Evolutionary conservation across 1,140 invertebrate species (phyloP).

Genomic region (Anastatus disparis): DNA sequence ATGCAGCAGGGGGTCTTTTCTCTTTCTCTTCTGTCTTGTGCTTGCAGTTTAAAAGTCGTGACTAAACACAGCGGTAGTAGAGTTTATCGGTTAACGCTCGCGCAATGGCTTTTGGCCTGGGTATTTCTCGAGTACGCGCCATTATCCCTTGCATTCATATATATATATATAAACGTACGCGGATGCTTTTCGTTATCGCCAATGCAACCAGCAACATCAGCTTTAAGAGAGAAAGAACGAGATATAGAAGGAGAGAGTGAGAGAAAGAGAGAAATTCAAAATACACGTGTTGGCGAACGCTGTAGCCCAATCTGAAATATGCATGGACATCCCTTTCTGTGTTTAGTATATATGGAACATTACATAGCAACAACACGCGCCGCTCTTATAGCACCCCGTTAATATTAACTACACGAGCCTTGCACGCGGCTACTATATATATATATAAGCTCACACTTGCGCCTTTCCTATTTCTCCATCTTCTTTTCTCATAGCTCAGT

Average conservation of each 20-base stretch:
- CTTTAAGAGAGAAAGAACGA: background rate
- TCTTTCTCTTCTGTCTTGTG: too few relatives aligned
- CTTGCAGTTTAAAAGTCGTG: too few relatives aligned
- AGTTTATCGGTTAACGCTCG: conserved; percentile 17
- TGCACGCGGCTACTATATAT: too few relatives aligned
- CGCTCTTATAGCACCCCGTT: conserved; percentile 50
- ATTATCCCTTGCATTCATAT: conserved; percentile 5
- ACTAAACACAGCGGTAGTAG: too few relatives aligned
- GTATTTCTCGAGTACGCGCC: conserved; percentile 14
- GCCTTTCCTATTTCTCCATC: background rate
- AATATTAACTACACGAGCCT: conserved; percentile 55
- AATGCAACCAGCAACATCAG: background rate
- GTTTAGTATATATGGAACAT: conserved; percentile 54
- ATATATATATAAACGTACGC: background rate
- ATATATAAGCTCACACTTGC: background rate
- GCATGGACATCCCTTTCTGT: conserved; percentile 55
- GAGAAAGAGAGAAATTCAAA: background rate
- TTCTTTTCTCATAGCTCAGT: background rate
- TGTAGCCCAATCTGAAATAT: conserved; percentile 51
- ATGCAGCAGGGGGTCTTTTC: background rate
- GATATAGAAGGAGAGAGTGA: background rate
- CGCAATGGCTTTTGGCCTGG: conserved; percentile 16
- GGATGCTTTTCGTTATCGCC: conserved; percentile 10
- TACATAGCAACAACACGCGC: conserved; percentile 57
- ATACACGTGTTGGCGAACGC: background rate